Base-by-base conservation (phyloP, 1,140 invertebrate genomes). In the Drosophila baimaii region DNA sequence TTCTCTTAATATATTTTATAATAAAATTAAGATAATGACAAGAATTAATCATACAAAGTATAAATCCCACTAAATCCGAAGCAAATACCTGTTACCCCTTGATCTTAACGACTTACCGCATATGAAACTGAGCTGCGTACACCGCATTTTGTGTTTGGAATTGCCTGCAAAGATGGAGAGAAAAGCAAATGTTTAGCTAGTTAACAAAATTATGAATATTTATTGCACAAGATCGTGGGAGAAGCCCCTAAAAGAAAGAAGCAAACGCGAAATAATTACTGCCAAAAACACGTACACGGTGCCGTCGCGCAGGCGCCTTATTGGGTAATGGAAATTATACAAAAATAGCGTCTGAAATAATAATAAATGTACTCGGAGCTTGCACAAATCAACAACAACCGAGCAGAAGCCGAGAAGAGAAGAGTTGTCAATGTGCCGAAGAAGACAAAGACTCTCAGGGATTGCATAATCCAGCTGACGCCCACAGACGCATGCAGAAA, bases 161-260 rank as follows among this genome's bases (percentile, higher is more conserved):
- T 74, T 59, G 79, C 81, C 85, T 86, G 29, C 35, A 84, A 84
- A 51, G 27, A 68, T 57, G 64, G 15, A 75, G 64, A 27, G 44
- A 49, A 54, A 63, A 47, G 59, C n/a, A 41, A 73, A 52, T 46
- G 35, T 51, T 79, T 77, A 74, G 69, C 69, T 75, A 69, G 61
- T 81, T 78, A 81, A 59, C 52, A 74, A 84, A 85, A 86, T 74
- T 81, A 86, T 86, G 69, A 85, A 88, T 88, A 88, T 88, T 86
- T 86, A 88, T 88, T 88, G 47, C 83, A 56, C 51, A 66, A 88
- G 51, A 65, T 68, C 79, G 82, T 82, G 79, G 74, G 82, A 71
- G 69, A 86, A 64, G 79, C 47, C 82, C 82, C 17, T 58, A 68
- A 44, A 21, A 59, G 61, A 39, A 37, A 55, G 52, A 63, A 70